Conservation (phyloP, 1,140 invertebrate genomes). For the Holotrichia oblita region DNA sequence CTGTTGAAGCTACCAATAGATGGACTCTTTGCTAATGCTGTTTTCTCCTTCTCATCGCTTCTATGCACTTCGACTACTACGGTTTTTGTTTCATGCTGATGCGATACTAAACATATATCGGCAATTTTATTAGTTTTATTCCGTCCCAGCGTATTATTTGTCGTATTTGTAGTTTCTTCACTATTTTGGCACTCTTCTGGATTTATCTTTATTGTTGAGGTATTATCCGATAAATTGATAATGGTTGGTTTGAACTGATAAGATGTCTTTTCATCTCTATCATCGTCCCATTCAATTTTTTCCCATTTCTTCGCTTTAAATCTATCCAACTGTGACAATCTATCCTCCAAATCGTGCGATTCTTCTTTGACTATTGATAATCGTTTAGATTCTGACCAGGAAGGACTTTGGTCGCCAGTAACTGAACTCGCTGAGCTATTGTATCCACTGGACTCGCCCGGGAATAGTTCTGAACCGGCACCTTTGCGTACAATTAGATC, state of each 20-base stretch:
- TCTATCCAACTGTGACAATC: conserved; percentile 57
- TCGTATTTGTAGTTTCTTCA: conserved; percentile 39
- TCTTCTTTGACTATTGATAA: conserved; percentile 76
- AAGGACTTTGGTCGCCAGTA: conserved; percentile 76
- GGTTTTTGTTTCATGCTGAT: conserved; percentile 65
- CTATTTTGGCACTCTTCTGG: conserved; percentile 52
- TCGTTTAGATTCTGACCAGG: conserved; percentile 68
- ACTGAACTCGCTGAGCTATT: conserved; percentile 82
- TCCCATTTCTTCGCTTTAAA: conserved; percentile 54
- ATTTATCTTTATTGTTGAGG: conserved; percentile 72
- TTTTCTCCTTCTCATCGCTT: conserved; percentile 56
- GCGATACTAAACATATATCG: conserved; percentile 54
- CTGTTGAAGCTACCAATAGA: conserved; percentile 56
- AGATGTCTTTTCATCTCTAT: conserved; percentile 64
- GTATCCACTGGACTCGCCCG: conserved; percentile 81
- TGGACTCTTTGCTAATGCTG: conserved; percentile 53
- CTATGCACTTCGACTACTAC: conserved; percentile 71
- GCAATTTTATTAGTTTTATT: conserved; percentile 48
- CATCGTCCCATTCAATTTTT: conserved; percentile 64
- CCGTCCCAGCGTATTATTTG: conserved; percentile 37
- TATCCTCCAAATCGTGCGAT: conserved; percentile 64
- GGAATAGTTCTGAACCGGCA: conserved; percentile 78
- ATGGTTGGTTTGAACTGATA: conserved; percentile 66
- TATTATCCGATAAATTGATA: conserved; percentile 73
- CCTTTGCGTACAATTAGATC: conserved; percentile 78